Evolutionary conservation across 1,140 invertebrate species (phyloP).

Genomic region (Stegodyphus dumicola): DNA sequence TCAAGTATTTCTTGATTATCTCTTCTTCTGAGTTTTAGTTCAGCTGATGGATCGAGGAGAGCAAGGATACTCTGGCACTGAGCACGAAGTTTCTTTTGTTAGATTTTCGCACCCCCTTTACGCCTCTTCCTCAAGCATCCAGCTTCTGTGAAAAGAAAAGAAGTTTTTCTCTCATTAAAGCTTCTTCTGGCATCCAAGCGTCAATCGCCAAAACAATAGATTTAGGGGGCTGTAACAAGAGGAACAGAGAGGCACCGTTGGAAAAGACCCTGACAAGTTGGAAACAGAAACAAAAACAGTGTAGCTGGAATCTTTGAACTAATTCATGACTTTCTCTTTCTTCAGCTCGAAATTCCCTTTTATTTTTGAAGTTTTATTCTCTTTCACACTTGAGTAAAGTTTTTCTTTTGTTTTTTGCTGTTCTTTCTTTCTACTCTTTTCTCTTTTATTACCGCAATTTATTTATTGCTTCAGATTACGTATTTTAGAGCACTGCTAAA

Average conservation of each 20-base stretch:
- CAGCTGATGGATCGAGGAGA: conserved; percentile 16
- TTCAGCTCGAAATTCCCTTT: background rate
- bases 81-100: conserved; percentile 15
- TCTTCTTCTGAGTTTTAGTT: background rate
- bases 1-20: conserved; percentile 43
- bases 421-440: background rate
- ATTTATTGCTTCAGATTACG: no score
- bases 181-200: conserved; percentile 19
- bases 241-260: background rate
- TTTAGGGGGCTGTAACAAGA: conserved; percentile 11
- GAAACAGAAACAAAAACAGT: conserved; percentile 23
- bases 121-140: conserved; percentile 3
- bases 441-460: no score
- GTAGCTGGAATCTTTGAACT: conserved; percentile 32
- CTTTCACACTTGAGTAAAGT: no score
- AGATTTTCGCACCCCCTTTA: conserved; percentile 6
- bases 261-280: conserved; percentile 32
- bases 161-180: conserved; percentile 36
- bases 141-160: background rate
- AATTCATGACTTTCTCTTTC: conserved; percentile 24
- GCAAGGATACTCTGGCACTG: background rate
- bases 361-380: background rate
- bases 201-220: conserved; percentile 38
- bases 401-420: background rate
- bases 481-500: no score